Percentiles rank a stretch among this genome's conserved stretches.
Evolutionary conservation across 2,797 vertebrate species (phyloP).

Genomic region (Epinephelus awoara): DNA sequence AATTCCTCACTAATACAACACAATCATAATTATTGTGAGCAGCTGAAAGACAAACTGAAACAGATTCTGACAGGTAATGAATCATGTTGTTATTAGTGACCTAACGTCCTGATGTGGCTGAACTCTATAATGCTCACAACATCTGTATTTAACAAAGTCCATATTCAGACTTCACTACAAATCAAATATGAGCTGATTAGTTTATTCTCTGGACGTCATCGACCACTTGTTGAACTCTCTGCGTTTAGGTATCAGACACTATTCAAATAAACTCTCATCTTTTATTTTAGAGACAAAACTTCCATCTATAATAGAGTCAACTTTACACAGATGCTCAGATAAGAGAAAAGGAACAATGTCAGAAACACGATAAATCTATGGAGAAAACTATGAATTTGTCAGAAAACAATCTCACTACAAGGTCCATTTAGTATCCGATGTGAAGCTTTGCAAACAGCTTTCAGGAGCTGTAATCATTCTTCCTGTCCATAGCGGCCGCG

Average conservation of each 20-base stretch:
- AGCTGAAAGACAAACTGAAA: slow-evolving; percentile 46
- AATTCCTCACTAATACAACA: slow-evolving; percentile 2
- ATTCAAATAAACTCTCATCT: slow-evolving; percentile 17
- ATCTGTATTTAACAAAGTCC: slow-evolving; percentile 41
- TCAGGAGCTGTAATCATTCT: not conserved
- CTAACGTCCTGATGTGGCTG: not conserved
- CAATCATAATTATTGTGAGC: slow-evolving; percentile 16
- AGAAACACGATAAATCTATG: not conserved
- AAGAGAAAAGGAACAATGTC: not conserved
- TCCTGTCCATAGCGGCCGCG: not conserved
- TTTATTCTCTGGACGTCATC: slow-evolving; percentile 23
- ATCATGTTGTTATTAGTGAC: not conserved
- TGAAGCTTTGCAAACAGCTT: not conserved
- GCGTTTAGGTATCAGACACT: not conserved
- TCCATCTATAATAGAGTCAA: not conserved
- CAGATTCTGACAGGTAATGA: slow-evolving; percentile 31
- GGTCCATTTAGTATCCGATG: not conserved
- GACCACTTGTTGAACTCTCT: slow-evolving; percentile 28
- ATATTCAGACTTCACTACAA: slow-evolving; percentile 18
- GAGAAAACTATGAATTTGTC: not conserved
- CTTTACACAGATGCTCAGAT: too few species aligned
- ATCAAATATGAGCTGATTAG: slow-evolving; percentile 45
- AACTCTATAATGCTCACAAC: slow-evolving; percentile 16
- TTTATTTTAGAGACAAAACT: not conserved
- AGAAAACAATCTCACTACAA: slow-evolving; percentile 1